phyloP scores from a whole-genome alignment of 2,888 invertebrate genomes.

The Galerucella nymphaeae region DNA sequence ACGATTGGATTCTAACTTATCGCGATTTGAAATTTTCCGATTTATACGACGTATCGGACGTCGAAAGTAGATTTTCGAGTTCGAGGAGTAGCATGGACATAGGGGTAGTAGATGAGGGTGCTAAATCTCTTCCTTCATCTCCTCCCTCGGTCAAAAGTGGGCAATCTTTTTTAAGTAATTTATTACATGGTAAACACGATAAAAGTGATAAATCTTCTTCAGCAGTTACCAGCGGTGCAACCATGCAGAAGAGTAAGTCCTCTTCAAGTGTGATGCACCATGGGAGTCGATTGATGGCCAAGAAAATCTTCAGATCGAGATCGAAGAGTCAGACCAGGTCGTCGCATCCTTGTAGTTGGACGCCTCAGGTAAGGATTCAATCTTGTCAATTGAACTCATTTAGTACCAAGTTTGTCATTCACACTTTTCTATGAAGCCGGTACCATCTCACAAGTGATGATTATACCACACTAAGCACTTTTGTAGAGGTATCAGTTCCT shows the following conservation, averaged over 20 bases:
- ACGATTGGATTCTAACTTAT: constrained; percentile 76
- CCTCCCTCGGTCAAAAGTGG: constrained; percentile 66
- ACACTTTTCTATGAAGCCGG: too few relatives aligned
- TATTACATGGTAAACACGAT: constrained; percentile 68
- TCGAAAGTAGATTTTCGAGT: constrained; percentile 66
- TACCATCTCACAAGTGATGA: too few relatives aligned
- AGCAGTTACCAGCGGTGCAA: constrained; percentile 65
- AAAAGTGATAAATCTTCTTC: constrained; percentile 52
- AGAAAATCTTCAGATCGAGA: constrained; percentile 86
- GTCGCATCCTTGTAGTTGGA: constrained; percentile 77
- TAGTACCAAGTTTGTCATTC: too few relatives aligned
- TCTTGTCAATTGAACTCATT: too few relatives aligned
- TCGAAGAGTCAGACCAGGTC: constrained; percentile 83
- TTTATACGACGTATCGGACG: constrained; percentile 60
- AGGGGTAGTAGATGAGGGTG: constrained; percentile 62
- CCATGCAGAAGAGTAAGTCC: constrained; percentile 92
- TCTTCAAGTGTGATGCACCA: constrained; percentile 87
- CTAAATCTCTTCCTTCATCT: constrained; percentile 62
- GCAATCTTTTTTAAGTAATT: constrained; percentile 74
- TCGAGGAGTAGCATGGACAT: constrained; percentile 69
- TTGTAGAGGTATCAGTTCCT: too few relatives aligned
- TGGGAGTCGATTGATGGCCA: constrained; percentile 78
- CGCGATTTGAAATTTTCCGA: constrained; percentile 66
- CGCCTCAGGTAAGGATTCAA: constrained; percentile 81
- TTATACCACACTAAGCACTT: too few relatives aligned